These are phyloP conservation scores for Camponotus vicinus DNA, from an alignment of 1,140 invertebrate genomes.

Conservation along the genomic window DNA sequence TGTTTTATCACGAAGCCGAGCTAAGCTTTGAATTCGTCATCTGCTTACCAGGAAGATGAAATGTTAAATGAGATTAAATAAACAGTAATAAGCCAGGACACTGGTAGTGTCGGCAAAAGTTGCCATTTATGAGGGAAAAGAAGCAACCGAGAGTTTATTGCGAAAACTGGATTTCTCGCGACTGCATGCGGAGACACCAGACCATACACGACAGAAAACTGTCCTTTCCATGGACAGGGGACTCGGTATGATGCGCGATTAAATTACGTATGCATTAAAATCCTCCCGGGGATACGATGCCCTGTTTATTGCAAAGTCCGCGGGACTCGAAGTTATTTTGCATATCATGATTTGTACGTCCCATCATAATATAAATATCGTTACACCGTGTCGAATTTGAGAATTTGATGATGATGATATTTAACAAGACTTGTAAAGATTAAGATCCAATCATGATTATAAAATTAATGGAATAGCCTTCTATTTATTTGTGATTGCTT, in stretches of 20 bases:
- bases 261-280: slow-evolving; percentile 61
- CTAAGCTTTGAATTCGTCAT: slow-evolving; percentile 59
- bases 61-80: slow-evolving; percentile 21
- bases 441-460: not conserved
- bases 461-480: not conserved
- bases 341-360: slow-evolving; percentile 35
- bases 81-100: not conserved
- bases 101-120: not conserved
- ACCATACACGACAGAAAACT: slow-evolving; percentile 30
- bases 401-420: not conserved
- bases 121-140: slow-evolving; percentile 37
- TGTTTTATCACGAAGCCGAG: slow-evolving; percentile 33
- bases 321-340: slow-evolving; percentile 23
- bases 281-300: slow-evolving; percentile 22
- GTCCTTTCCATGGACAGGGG: slow-evolving; percentile 31
- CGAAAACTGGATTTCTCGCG: slow-evolving; percentile 61
- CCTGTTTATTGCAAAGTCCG: slow-evolving; percentile 37
- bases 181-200: slow-evolving; percentile 11
- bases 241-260: slow-evolving; percentile 41
- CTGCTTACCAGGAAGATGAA: slow-evolving; percentile 43
- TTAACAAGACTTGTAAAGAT: not conserved
- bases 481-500: not conserved
- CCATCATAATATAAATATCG: slow-evolving; percentile 21
- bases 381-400: not conserved
- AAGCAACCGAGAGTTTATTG: slow-evolving; percentile 51